Conservation (phyloP, 2,888 invertebrate genomes). For the Acholoe squamosa region DNA sequence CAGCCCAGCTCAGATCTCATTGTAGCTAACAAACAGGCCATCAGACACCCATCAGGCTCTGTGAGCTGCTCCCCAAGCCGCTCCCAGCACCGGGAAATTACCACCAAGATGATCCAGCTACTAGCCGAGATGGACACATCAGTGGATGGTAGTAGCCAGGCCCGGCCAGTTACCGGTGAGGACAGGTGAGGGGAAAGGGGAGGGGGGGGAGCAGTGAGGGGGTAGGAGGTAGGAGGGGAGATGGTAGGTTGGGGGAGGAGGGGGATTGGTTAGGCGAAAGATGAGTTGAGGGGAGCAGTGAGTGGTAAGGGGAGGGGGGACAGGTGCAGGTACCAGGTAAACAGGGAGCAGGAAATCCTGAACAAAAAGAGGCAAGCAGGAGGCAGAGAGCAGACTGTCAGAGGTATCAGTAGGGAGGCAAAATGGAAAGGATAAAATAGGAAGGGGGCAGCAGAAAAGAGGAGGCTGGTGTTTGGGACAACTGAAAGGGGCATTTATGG, state of each 20-base stretch:
- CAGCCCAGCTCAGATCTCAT: constrained; percentile 18
- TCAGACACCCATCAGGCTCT: constrained; percentile 18
- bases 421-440: too few species aligned
- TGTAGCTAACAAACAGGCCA: constrained; percentile 49
- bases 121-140: constrained; percentile 14
- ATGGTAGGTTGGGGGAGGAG: background rate
- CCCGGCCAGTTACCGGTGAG: constrained; percentile 3
- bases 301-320: background rate
- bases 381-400: too few species aligned
- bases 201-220: background rate
- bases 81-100: background rate
- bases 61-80: background rate
- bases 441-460: too few species aligned
- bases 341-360: too few species aligned
- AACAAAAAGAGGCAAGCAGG: too few species aligned
- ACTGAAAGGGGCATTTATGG: too few species aligned
- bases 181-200: background rate
- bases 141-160: background rate
- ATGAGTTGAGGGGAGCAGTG: background rate
- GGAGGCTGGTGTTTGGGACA: too few species aligned
- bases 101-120: background rate
- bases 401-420: too few species aligned
- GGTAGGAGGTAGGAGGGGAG: background rate
- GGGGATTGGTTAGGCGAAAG: background rate
- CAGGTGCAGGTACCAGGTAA: too few species aligned